Conservation (phyloP, 2,113 vertebrate genomes). For the Callospermophilus lateralis region DNA sequence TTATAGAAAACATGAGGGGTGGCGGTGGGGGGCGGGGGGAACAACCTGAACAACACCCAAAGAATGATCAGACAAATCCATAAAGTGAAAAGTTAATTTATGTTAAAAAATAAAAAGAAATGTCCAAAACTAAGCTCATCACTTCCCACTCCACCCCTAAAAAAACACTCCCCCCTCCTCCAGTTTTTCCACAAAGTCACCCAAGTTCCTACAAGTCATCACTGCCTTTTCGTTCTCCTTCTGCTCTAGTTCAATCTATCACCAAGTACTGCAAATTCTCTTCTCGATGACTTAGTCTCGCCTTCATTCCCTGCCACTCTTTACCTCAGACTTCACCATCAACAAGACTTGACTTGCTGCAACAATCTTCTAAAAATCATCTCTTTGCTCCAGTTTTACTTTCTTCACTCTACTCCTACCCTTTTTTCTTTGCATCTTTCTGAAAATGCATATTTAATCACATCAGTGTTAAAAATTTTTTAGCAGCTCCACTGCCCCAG, state of each 20-base stretch:
- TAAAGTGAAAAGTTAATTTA: neutral
- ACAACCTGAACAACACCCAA: neutral
- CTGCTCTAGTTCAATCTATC: neutral
- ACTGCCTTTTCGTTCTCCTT: neutral
- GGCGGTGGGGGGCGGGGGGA: neutral
- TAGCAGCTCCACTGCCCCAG: neutral
- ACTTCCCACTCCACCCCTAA: neutral
- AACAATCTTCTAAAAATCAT: constrained; percentile 5
- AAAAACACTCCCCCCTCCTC: neutral
- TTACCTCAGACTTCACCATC: neutral
- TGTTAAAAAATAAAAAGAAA: constrained; percentile 22
- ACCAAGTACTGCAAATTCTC: neutral
- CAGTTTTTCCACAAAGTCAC: constrained; percentile 3
- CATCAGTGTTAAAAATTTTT: neutral
- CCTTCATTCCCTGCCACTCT: neutral
- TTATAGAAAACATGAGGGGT: constrained; percentile 26
- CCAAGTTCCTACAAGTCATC: neutral
- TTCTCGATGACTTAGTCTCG: neutral
- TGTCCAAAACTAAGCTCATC: constrained; percentile 24
- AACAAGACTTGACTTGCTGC: neutral
- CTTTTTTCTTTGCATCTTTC: constrained; percentile 17
- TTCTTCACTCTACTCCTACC: neutral
- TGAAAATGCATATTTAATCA: neutral
- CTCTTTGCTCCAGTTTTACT: neutral
- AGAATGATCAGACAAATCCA: constrained; percentile 49